Base-by-base conservation (phyloP, 92 coral and sea anemone species). In the Siderastrea radians region DNA sequence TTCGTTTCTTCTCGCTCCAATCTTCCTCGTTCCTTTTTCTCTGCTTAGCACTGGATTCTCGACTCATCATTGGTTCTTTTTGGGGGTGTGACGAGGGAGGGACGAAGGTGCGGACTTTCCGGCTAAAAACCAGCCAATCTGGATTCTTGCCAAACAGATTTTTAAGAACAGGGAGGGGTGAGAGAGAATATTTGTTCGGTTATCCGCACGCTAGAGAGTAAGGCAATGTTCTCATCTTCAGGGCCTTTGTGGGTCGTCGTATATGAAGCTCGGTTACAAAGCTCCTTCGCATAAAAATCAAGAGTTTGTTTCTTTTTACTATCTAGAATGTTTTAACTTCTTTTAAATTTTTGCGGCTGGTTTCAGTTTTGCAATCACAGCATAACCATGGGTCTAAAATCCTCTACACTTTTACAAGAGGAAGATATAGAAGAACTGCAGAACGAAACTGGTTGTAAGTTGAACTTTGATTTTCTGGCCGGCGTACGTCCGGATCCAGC, bases 371-470 rank as follows among this genome's bases (percentile, higher is more conserved):
- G n/a, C n/a, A n/a, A n/a, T n/a, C 3, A 12, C 16, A 15, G 79
- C 8, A 13, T 47, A 8, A 80, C 48, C 4, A 97, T 97, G 99
- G 99, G 99, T 44, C 92, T 97, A 17, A 97, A 94, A 78, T 94
- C 98, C 58, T 97, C 99, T 13, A 88, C 87, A 43, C 92, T 97
- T 69, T 94, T 97, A 65, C 96, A 95, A 77, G 98, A 97, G 60
- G 98, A 97, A 83, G 99, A 97, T 76, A 89, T 97, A 15, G 95
- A 89, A 49, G 98, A 95, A 75, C 94, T 97, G 59, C 96, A 97
- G 75, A 89, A 89, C 43, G 99, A 97, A 89, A 97, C 99, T 11
- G 99, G 99, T 49, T 97, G 99, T 97, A 92, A 88, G 99, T 84
- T 65, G 51, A 74, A 50, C 1, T 26, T 44, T n/a, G n/a, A n/a